A percentile compares a stretch with the other conserved stretches of the same genome.
These are phyloP conservation scores for Eulithis testata DNA, from an alignment of 2,888 invertebrate species.

Conservation along the genomic window DNA sequence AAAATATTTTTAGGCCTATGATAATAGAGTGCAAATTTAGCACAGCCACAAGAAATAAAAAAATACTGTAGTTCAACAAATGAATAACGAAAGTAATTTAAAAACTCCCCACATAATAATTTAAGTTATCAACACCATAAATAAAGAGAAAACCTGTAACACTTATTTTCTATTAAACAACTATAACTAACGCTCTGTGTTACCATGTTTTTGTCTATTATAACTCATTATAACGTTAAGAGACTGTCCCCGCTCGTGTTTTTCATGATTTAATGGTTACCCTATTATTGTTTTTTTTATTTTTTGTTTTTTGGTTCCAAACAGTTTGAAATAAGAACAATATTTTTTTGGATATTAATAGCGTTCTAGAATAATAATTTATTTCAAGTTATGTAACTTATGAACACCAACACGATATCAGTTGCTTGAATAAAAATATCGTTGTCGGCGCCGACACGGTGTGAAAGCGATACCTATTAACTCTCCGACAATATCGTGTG, in stretches of 20 bases:
- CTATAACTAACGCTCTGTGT: constrained; percentile 52
- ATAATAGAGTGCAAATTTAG: not conserved
- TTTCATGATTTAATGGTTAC: constrained; percentile 47
- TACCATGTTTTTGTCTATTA: constrained; percentile 52
- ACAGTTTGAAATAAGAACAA: constrained; percentile 18
- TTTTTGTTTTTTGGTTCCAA: constrained; percentile 8
- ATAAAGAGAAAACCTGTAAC: constrained; percentile 44
- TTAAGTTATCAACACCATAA: constrained; percentile 36
- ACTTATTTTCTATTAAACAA: constrained; percentile 47
- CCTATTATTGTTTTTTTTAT: constrained; percentile 26
- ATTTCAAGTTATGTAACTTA: too few relatives aligned
- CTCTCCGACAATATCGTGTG: too few relatives aligned
- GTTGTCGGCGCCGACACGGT: too few relatives aligned
- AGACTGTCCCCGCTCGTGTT: constrained; percentile 52
- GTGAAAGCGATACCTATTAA: too few relatives aligned
- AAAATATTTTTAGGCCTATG: too few relatives aligned
- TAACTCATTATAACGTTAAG: constrained; percentile 53
- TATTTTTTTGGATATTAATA: not conserved
- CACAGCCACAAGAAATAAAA: not conserved
- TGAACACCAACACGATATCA: too few relatives aligned
- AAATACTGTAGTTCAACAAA: constrained; percentile 6
- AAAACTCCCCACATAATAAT: constrained; percentile 19
- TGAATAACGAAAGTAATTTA: constrained; percentile 7
- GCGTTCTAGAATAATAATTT: too few relatives aligned
- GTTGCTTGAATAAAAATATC: too few relatives aligned